Percentiles rank a stretch among this genome's conserved stretches.
These are phyloP conservation scores for Diabrotica virgifera DNA, from an alignment of 1,140 invertebrate species.

Conservation along the genomic window DNA sequence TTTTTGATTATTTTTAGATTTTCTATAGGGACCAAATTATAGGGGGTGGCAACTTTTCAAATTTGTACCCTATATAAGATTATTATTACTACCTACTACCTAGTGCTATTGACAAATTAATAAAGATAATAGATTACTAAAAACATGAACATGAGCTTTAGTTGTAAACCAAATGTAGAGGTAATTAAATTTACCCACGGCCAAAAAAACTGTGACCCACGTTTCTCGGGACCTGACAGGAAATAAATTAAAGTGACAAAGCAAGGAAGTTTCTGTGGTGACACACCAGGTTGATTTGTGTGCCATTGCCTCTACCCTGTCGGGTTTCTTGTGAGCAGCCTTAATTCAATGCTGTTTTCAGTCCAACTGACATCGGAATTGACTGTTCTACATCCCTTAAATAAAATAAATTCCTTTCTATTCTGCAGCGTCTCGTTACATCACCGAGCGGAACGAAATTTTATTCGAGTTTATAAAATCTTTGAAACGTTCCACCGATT, in stretches of 20 bases:
- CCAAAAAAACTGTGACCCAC: background rate
- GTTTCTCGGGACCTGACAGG: background rate
- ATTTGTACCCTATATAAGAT: too few species aligned
- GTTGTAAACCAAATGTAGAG: too few species aligned
- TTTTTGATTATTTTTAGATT: too few species aligned
- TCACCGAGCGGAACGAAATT: background rate
- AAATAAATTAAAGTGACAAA: background rate
- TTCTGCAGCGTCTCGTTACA: background rate
- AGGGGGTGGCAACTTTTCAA: too few species aligned
- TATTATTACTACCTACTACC: too few species aligned
- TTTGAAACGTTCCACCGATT: background rate
- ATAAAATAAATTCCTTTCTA: slow-evolving; percentile 3
- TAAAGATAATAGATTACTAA: too few species aligned
- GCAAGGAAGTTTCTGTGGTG: background rate
- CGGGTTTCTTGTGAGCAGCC: background rate
- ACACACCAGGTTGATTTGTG: slow-evolving; percentile 1
- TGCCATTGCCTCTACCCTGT: background rate
- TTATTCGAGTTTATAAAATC: background rate
- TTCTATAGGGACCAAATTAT: too few species aligned
- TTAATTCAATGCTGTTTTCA: slow-evolving; percentile 2
- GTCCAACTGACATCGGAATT: slow-evolving; percentile 1
- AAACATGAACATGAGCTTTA: too few species aligned
- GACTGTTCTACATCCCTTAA: slow-evolving; percentile 1
- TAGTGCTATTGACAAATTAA: too few species aligned
- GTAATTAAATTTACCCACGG: too few species aligned